Evolutionary conservation across 1,140 invertebrate genomes (phyloP).

Genomic region (Magallana angulata): DNA sequence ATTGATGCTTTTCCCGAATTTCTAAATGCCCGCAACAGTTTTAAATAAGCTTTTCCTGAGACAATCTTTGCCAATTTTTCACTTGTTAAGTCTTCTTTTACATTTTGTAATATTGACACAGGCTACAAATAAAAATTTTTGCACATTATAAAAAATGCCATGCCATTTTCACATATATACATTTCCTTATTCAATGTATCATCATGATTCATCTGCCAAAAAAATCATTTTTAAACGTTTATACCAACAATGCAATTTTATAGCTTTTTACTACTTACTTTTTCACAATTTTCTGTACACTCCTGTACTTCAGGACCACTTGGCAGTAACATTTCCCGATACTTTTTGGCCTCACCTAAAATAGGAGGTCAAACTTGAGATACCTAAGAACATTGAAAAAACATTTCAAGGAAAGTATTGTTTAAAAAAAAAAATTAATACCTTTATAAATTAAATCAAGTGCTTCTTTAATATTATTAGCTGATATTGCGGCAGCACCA

Average conservation of each 20-base stretch:
- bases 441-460: slow-evolving; percentile 62
- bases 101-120: slow-evolving; percentile 57
- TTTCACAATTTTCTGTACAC: slow-evolving; percentile 70
- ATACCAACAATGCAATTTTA: background rate
- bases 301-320: slow-evolving; percentile 71
- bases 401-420: too few species aligned
- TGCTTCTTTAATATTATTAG: slow-evolving; percentile 56
- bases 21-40: slow-evolving; percentile 71
- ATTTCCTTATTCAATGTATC: too few species aligned
- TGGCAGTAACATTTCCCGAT: slow-evolving; percentile 67
- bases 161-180: too few species aligned
- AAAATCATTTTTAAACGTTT: too few species aligned
- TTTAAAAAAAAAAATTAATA: slow-evolving; percentile 14
- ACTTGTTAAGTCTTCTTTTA: slow-evolving; percentile 67
- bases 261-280: slow-evolving; percentile 47
- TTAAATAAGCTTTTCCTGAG: slow-evolving; percentile 72
- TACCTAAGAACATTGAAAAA: too few species aligned
- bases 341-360: background rate
- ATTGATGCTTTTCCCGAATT: slow-evolving; percentile 68
- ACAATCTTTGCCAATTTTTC: slow-evolving; percentile 68
- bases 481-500: slow-evolving; percentile 39
- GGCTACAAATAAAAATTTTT: slow-evolving; percentile 63
- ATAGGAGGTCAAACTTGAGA: too few species aligned
- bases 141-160: too few species aligned
- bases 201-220: background rate